phyloP scores from a whole-genome alignment of 2,888 invertebrate genomes.

The Cheilosia grossa region DNA sequence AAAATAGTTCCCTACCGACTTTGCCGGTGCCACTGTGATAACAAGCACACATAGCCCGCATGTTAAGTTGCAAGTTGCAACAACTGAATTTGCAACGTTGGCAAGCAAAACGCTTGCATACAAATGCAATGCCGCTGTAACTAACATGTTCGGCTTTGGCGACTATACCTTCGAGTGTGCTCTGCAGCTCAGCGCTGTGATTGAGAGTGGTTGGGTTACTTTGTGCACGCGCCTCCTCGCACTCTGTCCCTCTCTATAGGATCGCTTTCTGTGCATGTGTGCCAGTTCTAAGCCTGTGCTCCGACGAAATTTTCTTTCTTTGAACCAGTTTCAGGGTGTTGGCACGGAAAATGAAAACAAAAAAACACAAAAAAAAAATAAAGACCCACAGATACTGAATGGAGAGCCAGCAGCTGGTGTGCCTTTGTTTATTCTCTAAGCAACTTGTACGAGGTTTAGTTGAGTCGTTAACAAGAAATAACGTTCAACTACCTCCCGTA shows the following conservation, averaged over 20 bases:
- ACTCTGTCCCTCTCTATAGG: neutral
- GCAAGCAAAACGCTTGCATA: conserved; percentile 24
- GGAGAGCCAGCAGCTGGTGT: conserved; percentile 47
- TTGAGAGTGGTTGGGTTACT: conserved; percentile 48
- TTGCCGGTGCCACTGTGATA: conserved; percentile 26
- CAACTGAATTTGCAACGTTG: conserved; percentile 50
- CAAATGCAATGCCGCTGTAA: conserved; percentile 7
- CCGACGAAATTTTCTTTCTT: conserved; percentile 67
- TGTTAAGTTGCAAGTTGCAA: conserved; percentile 4
- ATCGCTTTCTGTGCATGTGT: conserved; percentile 35
- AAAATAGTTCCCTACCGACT: neutral
- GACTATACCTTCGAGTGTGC: conserved; percentile 10
- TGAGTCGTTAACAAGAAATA: conserved; percentile 69
- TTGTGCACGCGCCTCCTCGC: conserved; percentile 15
- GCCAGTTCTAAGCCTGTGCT: conserved; percentile 60
- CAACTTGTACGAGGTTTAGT: conserved; percentile 43
- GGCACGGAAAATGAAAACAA: conserved; percentile 59
- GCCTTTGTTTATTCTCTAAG: conserved; percentile 67
- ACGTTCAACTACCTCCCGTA: conserved; percentile 67
- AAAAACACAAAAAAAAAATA: conserved; percentile 5
- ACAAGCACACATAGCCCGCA: neutral
- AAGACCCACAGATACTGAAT: conserved; percentile 4
- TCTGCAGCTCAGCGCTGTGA: conserved; percentile 9
- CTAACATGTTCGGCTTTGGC: conserved; percentile 37
- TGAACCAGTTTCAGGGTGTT: conserved; percentile 74